phyloP scores from a whole-genome alignment of 2,888 invertebrate species.

The Marasmarcha lunaedactyla region DNA sequence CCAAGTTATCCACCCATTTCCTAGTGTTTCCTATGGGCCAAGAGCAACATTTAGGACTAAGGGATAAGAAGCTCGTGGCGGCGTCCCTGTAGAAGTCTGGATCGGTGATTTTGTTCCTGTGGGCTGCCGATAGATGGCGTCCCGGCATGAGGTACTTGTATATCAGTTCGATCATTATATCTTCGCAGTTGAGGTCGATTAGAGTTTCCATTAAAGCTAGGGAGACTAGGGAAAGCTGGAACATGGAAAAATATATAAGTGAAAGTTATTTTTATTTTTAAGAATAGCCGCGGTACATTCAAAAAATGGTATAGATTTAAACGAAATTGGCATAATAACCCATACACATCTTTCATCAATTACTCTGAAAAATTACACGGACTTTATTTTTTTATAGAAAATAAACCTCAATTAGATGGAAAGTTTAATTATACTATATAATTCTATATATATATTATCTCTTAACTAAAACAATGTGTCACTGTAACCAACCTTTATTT shows the following conservation, averaged over 20 bases:
- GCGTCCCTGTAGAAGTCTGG: slow-evolving; percentile 51
- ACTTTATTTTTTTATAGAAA: no score
- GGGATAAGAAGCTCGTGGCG: slow-evolving; percentile 40
- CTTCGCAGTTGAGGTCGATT: slow-evolving; percentile 93
- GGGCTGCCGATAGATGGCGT: slow-evolving; percentile 38
- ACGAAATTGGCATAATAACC: no score
- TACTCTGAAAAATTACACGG: no score
- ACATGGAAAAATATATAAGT: slow-evolving; percentile 12
- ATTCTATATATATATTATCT: no score
- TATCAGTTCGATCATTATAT: slow-evolving; percentile 92
- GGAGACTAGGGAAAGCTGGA: slow-evolving; percentile 86
- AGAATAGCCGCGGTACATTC: no score
- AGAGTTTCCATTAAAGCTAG: slow-evolving; percentile 91
- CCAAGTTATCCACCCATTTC: slow-evolving; percentile 49
- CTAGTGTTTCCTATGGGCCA: slow-evolving; percentile 42
- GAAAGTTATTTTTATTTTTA: not conserved
- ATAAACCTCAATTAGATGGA: no score
- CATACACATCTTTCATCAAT: no score
- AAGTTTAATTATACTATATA: no score
- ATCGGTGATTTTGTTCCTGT: slow-evolving; percentile 37
- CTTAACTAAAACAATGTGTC: no score
- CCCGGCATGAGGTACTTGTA: slow-evolving; percentile 79
- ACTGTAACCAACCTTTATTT: no score
- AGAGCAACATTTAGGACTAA: slow-evolving; percentile 74
- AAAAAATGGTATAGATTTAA: no score